A percentile compares a stretch with the other conserved stretches of the same genome.
Evolutionary conservation across 2,888 invertebrate species (phyloP).

Genomic region (Synergus gifuensis): DNA sequence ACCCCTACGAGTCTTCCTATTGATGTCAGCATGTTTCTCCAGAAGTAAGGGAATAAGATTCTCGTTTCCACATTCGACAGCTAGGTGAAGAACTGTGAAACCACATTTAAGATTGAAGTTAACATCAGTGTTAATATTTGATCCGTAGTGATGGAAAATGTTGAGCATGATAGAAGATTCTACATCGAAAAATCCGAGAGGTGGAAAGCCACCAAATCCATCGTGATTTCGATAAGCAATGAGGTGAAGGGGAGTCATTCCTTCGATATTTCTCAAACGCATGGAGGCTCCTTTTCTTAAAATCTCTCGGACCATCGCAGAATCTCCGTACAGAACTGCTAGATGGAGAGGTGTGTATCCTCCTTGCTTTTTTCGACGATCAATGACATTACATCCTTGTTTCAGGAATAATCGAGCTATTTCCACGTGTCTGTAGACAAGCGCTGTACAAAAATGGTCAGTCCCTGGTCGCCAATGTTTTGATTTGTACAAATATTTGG

Average conservation of each 20-base stretch:
- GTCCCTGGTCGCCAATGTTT: background rate
- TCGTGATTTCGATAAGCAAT: background rate
- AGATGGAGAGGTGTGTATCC: background rate
- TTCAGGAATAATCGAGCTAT: background rate
- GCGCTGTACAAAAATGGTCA: background rate
- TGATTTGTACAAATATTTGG: background rate
- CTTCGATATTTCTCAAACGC: background rate
- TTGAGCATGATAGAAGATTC: background rate
- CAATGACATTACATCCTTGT: background rate
- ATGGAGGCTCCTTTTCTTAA: background rate
- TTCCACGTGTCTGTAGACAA: background rate
- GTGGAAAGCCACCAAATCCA: background rate
- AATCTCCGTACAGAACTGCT: background rate
- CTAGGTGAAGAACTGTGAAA: background rate
- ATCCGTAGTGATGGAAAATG: background rate
- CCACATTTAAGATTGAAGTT: background rate
- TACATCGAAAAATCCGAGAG: background rate
- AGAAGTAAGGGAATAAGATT: background rate
- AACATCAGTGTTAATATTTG: background rate
- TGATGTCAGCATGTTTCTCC: background rate
- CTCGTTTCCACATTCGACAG: background rate
- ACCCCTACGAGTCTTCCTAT: background rate
- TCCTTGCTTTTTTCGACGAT: background rate
- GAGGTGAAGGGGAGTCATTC: background rate
- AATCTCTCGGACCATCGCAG: background rate